Evolutionary conservation across 2,113 vertebrate species (phyloP), one percentile per base, ranked within the genome.

Genomic region (Falcunculus frontatus): DNA sequence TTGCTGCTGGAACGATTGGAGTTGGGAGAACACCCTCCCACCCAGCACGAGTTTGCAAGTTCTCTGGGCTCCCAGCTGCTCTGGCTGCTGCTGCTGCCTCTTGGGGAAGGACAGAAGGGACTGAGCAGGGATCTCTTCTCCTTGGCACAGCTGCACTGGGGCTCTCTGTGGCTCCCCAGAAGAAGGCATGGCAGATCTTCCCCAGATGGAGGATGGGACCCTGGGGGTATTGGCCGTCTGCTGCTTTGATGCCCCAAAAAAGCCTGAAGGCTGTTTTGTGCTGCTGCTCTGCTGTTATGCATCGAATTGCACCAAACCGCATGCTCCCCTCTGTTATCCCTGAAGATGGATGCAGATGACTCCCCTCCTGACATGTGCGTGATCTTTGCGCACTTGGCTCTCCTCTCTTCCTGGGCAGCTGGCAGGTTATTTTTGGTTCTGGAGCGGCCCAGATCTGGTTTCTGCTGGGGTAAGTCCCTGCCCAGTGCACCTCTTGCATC

Each of bases 351-450:
- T 78, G 56, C 90, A 91, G 88, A 96, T 90, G 90, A 91, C 63
- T 89, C 80, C 69, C 30, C 88, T 75, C 53, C 76, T 84, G 92
- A 84, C 88, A 81, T 63, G 75, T 77, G 72, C 4, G 0, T 89
- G 95, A 74, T 93, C 92, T 56, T 20, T 63, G 49, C 22, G 23
- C 10, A 1, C 84, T 96, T 93, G 90, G 90, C 95, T 94, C 82
- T 83, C 27, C 49, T 80, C 92, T 90, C 68, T 87, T 96, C 83
- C 85, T 3, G 2, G 95, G 96, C 96, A 96, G 95, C 93, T 93
- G 95, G 63, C n/a, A 32, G 88, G 93, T 92, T 97, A 96, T 96
- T 96, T 97, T 95, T 96, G 96, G 90, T 92, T 89, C 85, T 84
- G 86, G 49, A 89, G 64, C 0, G 2, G 95, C 96, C 88, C 83